Conservation (phyloP, 2,113 vertebrate species). For the Chiloscyllium plagiosum region DNA sequence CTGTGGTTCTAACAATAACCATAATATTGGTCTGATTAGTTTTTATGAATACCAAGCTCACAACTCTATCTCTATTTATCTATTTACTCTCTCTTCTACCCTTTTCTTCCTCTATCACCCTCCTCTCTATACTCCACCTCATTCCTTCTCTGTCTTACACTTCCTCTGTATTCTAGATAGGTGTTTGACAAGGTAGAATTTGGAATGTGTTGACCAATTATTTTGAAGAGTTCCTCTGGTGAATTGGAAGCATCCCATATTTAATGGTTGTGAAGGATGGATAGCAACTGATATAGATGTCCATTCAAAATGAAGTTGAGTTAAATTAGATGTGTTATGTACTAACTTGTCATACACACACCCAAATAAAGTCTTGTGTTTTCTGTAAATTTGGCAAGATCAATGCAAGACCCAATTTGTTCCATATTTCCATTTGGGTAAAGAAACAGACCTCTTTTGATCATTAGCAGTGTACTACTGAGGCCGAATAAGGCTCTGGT, state of each 20-base stretch:
- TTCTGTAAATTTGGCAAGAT: background rate
- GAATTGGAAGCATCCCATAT: background rate
- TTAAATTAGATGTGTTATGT: background rate
- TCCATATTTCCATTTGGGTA: background rate
- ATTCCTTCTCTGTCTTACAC: background rate
- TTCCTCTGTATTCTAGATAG: background rate
- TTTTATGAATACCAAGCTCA: background rate
- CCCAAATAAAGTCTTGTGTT: background rate
- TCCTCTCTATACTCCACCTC: too few species aligned
- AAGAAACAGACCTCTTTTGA: background rate
- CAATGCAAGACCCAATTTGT: background rate
- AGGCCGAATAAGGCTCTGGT: too few species aligned
- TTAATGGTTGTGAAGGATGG: background rate
- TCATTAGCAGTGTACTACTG: too few species aligned
- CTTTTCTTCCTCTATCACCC: too few species aligned
- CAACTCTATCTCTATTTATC: background rate
- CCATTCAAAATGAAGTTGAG: background rate
- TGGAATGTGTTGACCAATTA: background rate
- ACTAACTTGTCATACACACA: background rate
- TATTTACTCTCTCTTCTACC: too few species aligned
- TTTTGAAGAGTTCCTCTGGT: background rate
- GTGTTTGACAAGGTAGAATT: background rate
- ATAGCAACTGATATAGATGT: background rate
- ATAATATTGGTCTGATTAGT: background rate
- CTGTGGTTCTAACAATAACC: background rate